Conservation (phyloP, 2,797 vertebrate species). For the Lemur catta region DNA sequence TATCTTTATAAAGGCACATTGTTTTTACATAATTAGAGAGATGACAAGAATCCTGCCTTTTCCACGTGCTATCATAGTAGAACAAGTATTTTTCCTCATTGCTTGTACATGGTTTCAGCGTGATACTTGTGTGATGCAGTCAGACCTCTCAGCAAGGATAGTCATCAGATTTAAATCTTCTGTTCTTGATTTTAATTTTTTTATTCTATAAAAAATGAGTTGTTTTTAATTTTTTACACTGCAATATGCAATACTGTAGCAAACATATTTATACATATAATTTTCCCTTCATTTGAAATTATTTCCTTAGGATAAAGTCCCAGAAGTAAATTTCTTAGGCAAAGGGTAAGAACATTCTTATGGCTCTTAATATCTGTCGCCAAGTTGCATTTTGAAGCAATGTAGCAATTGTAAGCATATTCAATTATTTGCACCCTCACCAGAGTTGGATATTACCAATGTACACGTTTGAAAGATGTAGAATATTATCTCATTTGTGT, state of each 20-base stretch:
- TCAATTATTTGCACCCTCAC: background rate
- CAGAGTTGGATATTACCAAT: background rate
- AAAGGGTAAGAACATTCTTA: background rate
- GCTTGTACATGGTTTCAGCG: rapidly evolving
- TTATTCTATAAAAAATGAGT: background rate
- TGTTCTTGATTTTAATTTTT: background rate
- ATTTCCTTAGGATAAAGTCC: background rate
- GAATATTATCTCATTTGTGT: background rate
- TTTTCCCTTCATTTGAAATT: background rate
- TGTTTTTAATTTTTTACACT: background rate
- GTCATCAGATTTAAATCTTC: too few species aligned
- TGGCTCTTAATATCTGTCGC: background rate
- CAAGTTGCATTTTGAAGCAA: background rate
- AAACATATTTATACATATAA: background rate
- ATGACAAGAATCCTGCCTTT: background rate
- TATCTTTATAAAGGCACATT: background rate
- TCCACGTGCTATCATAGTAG: background rate
- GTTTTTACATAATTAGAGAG: background rate
- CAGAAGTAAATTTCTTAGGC: background rate
- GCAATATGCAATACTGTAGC: background rate
- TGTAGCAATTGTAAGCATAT: background rate
- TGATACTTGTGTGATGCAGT: background rate
- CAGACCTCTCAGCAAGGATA: background rate
- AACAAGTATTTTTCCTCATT: background rate
- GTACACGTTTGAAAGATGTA: background rate